These are phyloP conservation scores for Mus minutoides DNA, from an alignment of 2,797 vertebrate genomes.

Conservation along the genomic window DNA sequence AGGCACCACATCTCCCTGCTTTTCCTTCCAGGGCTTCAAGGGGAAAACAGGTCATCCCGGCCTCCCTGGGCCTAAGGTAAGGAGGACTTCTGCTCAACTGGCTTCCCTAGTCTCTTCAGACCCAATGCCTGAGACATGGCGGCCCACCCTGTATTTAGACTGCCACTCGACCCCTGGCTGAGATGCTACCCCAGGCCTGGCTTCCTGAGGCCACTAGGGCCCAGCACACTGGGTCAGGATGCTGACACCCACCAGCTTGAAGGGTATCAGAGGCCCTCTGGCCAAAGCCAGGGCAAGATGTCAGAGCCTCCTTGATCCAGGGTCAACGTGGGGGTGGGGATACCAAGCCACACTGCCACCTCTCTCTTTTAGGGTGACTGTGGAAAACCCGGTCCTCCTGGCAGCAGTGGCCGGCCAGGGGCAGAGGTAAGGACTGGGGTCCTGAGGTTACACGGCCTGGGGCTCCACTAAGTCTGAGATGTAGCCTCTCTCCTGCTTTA, in stretches of 20 bases:
- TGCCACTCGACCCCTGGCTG: background rate
- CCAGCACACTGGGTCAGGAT: background rate
- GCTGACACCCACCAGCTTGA: background rate
- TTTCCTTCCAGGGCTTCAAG: slow-evolving; percentile 94
- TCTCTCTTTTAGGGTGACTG: slow-evolving; percentile 91
- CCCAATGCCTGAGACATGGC: background rate
- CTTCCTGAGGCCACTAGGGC: background rate
- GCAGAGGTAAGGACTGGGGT: slow-evolving; percentile 89
- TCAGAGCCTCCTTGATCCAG: background rate
- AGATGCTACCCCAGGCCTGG: background rate
- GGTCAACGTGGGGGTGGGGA: background rate
- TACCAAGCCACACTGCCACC: background rate
- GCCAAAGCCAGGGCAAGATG: background rate
- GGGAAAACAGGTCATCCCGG: slow-evolving; percentile 95
- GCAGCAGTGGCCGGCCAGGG: slow-evolving; percentile 91
- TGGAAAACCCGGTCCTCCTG: slow-evolving; percentile 92
- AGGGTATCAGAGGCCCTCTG: background rate
- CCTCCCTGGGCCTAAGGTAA: slow-evolving; percentile 95
- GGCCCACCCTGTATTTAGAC: background rate
- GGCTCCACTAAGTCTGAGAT: background rate
- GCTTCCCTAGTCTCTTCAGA: background rate
- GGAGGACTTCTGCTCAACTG: background rate
- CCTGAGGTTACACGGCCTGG: background rate
- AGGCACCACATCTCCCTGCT: background rate
- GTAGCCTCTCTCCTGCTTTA: accelerated